Percentiles rank a stretch among this genome's conserved stretches.
Evolutionary conservation across 2,113 vertebrate species (phyloP).

Genomic region (Gasterosteus nipponicus): DNA sequence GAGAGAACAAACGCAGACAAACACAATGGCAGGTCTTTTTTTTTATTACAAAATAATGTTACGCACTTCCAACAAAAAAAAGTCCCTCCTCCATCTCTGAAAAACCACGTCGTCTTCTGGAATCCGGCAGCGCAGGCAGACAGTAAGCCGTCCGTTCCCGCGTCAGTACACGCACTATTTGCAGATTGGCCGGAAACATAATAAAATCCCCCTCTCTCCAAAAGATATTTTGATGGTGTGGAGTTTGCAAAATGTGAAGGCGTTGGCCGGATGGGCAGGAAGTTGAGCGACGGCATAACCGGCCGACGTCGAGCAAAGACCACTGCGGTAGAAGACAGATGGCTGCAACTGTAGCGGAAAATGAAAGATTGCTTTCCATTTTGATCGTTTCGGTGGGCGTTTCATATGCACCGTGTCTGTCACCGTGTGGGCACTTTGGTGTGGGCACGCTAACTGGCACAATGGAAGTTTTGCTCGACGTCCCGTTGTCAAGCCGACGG

Average conservation of each 20-base stretch:
- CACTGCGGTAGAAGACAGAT: slow-evolving; percentile 33
- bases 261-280: slow-evolving; percentile 42
- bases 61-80: background rate
- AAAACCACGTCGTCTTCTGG: slow-evolving; percentile 9
- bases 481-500: slow-evolving; percentile 61
- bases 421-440: slow-evolving; percentile 32
- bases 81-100: background rate
- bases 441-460: slow-evolving; percentile 60
- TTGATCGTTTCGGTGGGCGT: slow-evolving; percentile 47
- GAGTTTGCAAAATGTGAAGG: slow-evolving; percentile 26
- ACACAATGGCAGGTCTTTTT: slow-evolving; percentile 1
- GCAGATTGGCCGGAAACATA: slow-evolving; percentile 29
- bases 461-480: slow-evolving; percentile 64
- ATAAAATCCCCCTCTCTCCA: slow-evolving; percentile 10
- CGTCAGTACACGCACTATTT: slow-evolving; percentile 4
- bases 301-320: slow-evolving; percentile 51
- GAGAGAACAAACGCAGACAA: slow-evolving; percentile 27
- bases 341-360: slow-evolving; percentile 32
- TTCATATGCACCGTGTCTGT: slow-evolving; percentile 31
- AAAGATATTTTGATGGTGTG: slow-evolving; percentile 1
- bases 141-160: slow-evolving; percentile 9
- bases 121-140: slow-evolving; percentile 24
- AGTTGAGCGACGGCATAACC: slow-evolving; percentile 38
- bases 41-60: slow-evolving; percentile 3
- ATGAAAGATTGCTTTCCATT: background rate